A percentile compares a stretch with the other conserved stretches of the same genome.
Conservation (phyloP, 2,113 vertebrate species). For the Suricata suricatta region DNA sequence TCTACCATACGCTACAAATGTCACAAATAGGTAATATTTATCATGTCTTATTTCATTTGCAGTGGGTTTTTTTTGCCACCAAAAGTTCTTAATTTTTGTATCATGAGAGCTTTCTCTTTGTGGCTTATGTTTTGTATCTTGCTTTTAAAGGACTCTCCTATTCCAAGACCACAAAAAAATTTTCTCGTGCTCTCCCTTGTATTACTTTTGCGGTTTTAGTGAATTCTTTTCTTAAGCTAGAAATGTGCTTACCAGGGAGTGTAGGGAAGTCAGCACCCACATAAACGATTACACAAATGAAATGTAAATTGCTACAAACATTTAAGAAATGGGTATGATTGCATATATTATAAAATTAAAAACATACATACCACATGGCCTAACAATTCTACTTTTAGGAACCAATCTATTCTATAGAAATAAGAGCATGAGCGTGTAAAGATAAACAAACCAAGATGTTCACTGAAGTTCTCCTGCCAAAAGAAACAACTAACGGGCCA, state of each 20-base stretch:
- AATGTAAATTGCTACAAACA: not conserved
- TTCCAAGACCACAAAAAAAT: not conserved
- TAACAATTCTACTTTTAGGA: slow-evolving; percentile 24
- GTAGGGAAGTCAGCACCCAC: not conserved
- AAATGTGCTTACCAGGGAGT: not conserved
- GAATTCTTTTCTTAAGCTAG: slow-evolving; percentile 49
- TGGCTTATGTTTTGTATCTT: not conserved
- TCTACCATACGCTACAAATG: not conserved
- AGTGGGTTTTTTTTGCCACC: not conserved
- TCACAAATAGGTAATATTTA: too few relatives aligned
- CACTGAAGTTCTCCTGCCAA: not conserved
- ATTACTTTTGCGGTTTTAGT: slow-evolving; percentile 16
- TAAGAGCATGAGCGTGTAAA: not conserved
- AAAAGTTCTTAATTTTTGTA: not conserved
- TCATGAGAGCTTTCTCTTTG: slow-evolving; percentile 11
- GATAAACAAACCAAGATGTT: not conserved
- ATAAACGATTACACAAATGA: not conserved
- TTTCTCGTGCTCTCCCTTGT: not conserved
- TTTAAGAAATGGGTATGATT: not conserved
- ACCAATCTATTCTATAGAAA: not conserved
- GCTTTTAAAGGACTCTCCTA: not conserved
- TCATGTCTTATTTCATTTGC: not conserved
- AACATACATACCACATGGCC: not conserved
- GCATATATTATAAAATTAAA: slow-evolving; percentile 1
- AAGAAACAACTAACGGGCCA: not conserved